Evolutionary conservation across 2,113 vertebrate species (phyloP).

Genomic region (Bufo gargarizans): DNA sequence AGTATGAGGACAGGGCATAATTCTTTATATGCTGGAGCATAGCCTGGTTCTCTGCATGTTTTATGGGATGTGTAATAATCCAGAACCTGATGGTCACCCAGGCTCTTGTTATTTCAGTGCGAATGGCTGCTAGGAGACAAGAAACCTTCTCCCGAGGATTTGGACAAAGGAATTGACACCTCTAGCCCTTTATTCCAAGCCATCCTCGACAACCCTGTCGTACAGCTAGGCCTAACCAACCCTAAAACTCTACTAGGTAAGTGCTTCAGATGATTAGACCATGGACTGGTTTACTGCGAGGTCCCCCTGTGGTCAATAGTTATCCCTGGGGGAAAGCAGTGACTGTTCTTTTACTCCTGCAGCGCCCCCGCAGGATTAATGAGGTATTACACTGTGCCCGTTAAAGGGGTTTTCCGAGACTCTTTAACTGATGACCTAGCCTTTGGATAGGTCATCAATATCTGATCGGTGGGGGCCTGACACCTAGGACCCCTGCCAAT

Average conservation of each 20-base stretch:
- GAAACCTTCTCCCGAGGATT: slow-evolving; percentile 92
- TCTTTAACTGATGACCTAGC: too few species aligned
- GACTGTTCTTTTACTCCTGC: background rate
- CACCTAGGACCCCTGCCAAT: too few species aligned
- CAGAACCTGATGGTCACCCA: background rate
- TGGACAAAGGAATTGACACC: slow-evolving; percentile 94
- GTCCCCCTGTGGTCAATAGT: background rate
- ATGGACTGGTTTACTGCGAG: background rate
- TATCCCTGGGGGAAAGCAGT: background rate
- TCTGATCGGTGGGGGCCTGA: too few species aligned
- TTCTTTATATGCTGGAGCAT: too few species aligned
- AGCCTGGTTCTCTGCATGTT: background rate
- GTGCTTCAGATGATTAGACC: slow-evolving; percentile 47
- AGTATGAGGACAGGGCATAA: too few species aligned
- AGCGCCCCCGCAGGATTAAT: background rate
- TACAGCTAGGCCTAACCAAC: slow-evolving; percentile 94
- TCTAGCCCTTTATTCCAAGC: slow-evolving; percentile 94
- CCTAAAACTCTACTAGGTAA: slow-evolving; percentile 94
- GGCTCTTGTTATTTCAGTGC: slow-evolving; percentile 76
- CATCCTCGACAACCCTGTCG: slow-evolving; percentile 96
- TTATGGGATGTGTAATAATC: background rate
- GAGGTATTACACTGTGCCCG: background rate
- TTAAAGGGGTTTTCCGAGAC: too few species aligned
- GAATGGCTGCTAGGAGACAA: slow-evolving; percentile 97
- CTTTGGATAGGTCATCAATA: too few species aligned